Evolutionary conservation across 2,797 vertebrate genomes (phyloP).

Genomic region (Apogon talboti): DNA sequence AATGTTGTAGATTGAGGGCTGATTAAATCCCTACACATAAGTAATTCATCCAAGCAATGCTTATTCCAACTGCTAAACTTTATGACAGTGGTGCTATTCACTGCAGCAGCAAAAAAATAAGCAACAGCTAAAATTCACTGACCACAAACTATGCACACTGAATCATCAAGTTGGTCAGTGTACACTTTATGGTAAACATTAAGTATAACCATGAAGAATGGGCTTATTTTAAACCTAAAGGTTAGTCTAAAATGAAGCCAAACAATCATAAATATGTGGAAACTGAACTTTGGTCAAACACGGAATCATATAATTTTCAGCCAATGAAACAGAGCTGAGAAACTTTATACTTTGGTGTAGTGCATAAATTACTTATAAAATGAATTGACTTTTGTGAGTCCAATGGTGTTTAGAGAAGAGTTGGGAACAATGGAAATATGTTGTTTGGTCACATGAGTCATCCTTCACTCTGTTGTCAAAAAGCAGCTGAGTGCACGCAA

Average conservation of each 20-base stretch:
- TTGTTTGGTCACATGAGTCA: conserved; percentile 56
- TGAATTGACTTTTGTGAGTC: conserved; percentile 60
- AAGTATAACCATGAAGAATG: neutral
- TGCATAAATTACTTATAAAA: conserved; percentile 48
- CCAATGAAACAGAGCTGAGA: conserved; percentile 22
- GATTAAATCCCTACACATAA: neutral
- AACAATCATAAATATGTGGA: conserved; percentile 26
- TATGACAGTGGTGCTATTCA: neutral
- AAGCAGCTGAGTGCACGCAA: conserved; percentile 18
- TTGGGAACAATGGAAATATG: conserved; percentile 41
- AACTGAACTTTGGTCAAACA: conserved; percentile 21
- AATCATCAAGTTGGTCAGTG: conserved; percentile 10
- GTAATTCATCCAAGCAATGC: neutral
- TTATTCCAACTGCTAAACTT: neutral
- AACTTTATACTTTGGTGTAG: conserved; percentile 1
- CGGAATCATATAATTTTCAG: conserved; percentile 40
- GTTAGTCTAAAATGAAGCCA: conserved; percentile 38
- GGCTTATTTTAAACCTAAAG: conserved; percentile 13
- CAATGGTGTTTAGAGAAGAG: conserved; percentile 47
- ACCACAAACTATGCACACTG: conserved; percentile 13
- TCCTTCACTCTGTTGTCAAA: conserved; percentile 30
- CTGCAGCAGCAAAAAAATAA: no score
- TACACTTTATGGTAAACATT: conserved; percentile 4
- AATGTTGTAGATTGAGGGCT: no score
- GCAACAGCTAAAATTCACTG: neutral